These are phyloP conservation scores for Gortyna flavago DNA, from an alignment of 2,888 invertebrate genomes.

Conservation along the genomic window DNA sequence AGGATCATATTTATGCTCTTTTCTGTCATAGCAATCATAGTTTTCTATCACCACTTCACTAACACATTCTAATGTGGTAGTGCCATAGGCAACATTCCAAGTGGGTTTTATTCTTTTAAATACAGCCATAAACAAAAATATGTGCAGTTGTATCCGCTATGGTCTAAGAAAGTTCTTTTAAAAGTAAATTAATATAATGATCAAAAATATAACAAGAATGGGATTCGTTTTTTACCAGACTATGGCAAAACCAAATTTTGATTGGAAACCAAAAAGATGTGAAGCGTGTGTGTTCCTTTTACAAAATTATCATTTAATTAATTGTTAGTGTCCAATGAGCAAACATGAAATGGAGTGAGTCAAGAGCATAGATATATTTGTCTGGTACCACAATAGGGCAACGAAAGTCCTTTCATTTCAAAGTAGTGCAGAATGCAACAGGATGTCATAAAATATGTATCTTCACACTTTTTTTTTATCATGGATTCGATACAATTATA, in stretches of 20 bases:
- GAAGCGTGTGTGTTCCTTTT: not conserved
- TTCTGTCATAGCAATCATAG: not conserved
- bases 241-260: not conserved
- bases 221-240: not conserved
- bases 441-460: not conserved
- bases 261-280: not conserved
- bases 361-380: constrained; percentile 2
- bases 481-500: not conserved
- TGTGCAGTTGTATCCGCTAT: not conserved
- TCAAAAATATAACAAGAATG: not conserved
- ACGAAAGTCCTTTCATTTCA: not conserved
- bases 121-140: constrained; percentile 1
- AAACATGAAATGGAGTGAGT: not conserved
- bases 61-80: not conserved
- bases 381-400: not conserved
- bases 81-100: not conserved
- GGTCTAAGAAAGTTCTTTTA: not conserved
- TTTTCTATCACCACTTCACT: not conserved
- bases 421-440: not conserved
- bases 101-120: not conserved
- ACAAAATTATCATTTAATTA: not conserved
- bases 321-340: not conserved
- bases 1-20: not conserved
- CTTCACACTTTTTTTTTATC: not conserved
- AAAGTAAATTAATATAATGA: not conserved